These are phyloP conservation scores for Pomatorhinus ruficollis DNA, from an alignment of 2,113 vertebrate genomes.

Conservation along the genomic window DNA sequence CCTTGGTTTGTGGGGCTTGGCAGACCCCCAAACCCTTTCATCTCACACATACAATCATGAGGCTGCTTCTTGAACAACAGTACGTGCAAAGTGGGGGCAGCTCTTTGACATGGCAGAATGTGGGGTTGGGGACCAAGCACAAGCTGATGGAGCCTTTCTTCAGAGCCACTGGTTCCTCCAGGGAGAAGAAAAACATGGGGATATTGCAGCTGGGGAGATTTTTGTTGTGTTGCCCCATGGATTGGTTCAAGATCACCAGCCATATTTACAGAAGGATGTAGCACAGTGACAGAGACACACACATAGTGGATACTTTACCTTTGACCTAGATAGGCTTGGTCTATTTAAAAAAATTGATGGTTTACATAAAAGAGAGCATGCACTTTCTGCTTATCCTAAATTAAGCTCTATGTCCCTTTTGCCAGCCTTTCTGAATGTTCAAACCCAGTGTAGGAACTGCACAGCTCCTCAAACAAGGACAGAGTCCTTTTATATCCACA, in stretches of 20 bases:
- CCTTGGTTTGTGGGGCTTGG: background rate
- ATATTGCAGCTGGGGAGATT: background rate
- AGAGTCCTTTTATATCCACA: background rate
- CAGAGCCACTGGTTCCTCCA: background rate
- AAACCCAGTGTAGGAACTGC: background rate
- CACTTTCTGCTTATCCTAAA: background rate
- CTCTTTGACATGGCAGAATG: background rate
- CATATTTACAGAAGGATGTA: background rate
- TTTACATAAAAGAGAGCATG: background rate
- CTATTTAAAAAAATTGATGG: background rate
- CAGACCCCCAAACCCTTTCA: background rate
- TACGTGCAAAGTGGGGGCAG: background rate
- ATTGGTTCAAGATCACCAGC: background rate
- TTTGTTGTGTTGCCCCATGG: background rate
- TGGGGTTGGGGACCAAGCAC: background rate
- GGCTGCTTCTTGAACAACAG: slow-evolving; percentile 20
- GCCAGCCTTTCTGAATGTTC: background rate
- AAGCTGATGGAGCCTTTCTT: background rate
- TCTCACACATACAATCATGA: background rate
- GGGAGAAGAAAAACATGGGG: background rate
- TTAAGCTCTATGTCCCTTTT: background rate
- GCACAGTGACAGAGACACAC: background rate
- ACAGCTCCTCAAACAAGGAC: background rate
- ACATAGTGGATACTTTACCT: slow-evolving; percentile 1
- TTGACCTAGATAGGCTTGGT: background rate